These are phyloP conservation scores for Buathra laborator DNA, from an alignment of 2,888 invertebrate genomes.

Conservation along the genomic window DNA sequence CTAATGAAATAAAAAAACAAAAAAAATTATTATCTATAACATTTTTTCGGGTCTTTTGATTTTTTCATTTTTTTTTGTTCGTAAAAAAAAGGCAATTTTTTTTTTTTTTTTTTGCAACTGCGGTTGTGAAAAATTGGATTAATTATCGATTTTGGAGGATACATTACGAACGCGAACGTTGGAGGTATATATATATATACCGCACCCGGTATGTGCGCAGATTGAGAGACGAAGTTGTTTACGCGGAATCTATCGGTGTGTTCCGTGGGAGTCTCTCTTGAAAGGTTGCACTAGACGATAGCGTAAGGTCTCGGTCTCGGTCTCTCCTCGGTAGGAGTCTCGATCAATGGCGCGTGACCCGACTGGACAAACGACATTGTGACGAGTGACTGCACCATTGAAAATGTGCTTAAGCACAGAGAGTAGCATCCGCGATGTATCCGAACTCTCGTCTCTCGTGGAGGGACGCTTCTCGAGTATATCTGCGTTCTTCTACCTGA, in stretches of 20 bases:
- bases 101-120: too few relatives aligned
- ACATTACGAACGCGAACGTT: too few relatives aligned
- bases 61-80: too few relatives aligned
- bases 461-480: conserved; percentile 20
- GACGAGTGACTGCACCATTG: conserved; percentile 56
- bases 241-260: conserved; percentile 59
- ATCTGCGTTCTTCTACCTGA: conserved; percentile 20
- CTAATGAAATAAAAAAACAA: too few relatives aligned
- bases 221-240: conserved; percentile 53
- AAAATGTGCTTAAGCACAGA: conserved; percentile 32
- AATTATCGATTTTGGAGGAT: too few relatives aligned
- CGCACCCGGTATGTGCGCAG: not conserved
- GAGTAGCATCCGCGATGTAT: not conserved
- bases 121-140: too few relatives aligned
- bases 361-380: conserved; percentile 68
- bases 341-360: conserved; percentile 72
- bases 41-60: too few relatives aligned
- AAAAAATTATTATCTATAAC: too few relatives aligned
- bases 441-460: conserved; percentile 15
- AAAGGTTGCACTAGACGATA: conserved; percentile 67
- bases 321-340: conserved; percentile 57
- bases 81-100: too few relatives aligned
- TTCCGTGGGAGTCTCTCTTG: conserved; percentile 68
- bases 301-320: conserved; percentile 72
- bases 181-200: not conserved